Conservation (phyloP, 1,140 invertebrate species). For the Zophobas morio region DNA sequence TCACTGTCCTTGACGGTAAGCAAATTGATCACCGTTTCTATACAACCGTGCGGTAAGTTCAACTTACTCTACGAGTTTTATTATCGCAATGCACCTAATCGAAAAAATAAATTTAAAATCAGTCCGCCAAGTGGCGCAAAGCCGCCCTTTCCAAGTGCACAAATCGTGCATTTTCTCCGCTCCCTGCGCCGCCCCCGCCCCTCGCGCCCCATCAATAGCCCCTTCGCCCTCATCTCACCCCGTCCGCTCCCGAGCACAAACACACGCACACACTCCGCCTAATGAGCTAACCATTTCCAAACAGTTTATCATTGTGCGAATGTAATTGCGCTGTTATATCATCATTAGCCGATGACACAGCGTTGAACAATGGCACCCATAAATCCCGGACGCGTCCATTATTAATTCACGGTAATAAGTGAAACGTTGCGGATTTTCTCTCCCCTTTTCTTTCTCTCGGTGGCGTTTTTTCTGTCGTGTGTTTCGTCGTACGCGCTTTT, state of each 20-base stretch:
- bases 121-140: too few species aligned
- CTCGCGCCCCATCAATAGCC: not conserved
- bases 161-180: too few species aligned
- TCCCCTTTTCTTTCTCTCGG: not conserved
- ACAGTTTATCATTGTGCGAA: conserved; percentile 63
- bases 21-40: too few species aligned
- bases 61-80: too few species aligned
- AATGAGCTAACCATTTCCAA: conserved; percentile 63
- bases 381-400: conserved; percentile 30
- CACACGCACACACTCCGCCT: conserved; percentile 57
- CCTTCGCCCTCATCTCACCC: conserved; percentile 17
- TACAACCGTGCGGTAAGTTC: too few species aligned
- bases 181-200: not conserved
- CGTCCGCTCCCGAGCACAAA: conserved; percentile 36
- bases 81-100: too few species aligned
- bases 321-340: conserved; percentile 62
- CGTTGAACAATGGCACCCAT: conserved; percentile 37
- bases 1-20: too few species aligned
- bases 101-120: too few species aligned
- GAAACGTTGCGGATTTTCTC: conserved; percentile 29
- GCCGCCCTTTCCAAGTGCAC: too few species aligned
- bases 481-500: not conserved
- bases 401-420: conserved; percentile 40
- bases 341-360: conserved; percentile 60
- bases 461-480: not conserved